These are phyloP conservation scores for Ailuropoda melanoleuca DNA, from an alignment of 2,113 vertebrate species.

Conservation along the genomic window DNA sequence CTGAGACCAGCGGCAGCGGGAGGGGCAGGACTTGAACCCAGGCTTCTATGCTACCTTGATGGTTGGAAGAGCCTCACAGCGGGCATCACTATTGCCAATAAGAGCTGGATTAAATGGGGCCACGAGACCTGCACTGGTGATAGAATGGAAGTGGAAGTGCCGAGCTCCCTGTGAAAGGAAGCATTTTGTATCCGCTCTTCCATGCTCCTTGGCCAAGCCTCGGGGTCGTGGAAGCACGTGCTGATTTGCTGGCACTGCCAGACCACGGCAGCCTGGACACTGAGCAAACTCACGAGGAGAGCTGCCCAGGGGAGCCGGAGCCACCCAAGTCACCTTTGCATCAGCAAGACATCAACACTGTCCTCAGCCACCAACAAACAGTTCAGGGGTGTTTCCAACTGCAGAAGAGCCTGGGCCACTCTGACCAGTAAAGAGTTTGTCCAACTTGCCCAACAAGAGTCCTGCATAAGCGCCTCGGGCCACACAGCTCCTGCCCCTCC, in stretches of 20 bases:
- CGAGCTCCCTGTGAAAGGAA: too few species aligned
- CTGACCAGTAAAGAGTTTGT: accelerated
- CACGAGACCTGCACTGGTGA: background rate
- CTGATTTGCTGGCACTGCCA: background rate
- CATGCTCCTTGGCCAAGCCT: background rate
- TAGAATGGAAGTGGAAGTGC: background rate
- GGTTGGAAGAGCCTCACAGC: accelerated
- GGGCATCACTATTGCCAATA: background rate
- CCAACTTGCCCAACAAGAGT: background rate
- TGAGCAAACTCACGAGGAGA: background rate
- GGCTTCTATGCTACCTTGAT: background rate
- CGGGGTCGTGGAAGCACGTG: accelerated
- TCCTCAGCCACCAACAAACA: accelerated
- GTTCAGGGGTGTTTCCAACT: too few species aligned
- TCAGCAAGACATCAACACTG: background rate
- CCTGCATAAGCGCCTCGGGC: background rate
- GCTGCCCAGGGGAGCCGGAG: background rate
- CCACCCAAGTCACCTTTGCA: background rate
- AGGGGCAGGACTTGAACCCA: background rate
- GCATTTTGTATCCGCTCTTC: accelerated
- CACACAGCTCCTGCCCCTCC: background rate
- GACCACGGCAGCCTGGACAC: background rate
- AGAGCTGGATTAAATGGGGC: background rate
- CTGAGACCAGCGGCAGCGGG: background rate
- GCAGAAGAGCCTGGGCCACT: background rate